These are phyloP conservation scores for Nymphalis urticae DNA, from an alignment of 2,888 invertebrate genomes.

Conservation along the genomic window DNA sequence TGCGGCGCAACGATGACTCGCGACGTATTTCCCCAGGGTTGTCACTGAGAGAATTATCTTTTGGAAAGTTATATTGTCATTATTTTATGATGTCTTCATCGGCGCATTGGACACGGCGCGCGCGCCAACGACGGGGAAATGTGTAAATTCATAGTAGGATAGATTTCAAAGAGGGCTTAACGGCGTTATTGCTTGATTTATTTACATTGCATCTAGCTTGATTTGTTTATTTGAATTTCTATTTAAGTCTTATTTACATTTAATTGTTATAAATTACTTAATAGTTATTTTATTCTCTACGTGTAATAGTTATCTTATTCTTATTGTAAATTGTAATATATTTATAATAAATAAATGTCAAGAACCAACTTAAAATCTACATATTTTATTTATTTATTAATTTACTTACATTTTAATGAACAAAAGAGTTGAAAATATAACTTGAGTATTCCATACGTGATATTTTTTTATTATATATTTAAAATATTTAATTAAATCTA, in stretches of 20 bases:
- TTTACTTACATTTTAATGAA: background rate
- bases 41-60: constrained; percentile 56
- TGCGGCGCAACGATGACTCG: constrained; percentile 14
- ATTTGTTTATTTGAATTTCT: constrained; percentile 27
- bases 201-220: constrained; percentile 35
- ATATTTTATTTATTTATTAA: background rate
- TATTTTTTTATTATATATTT: too few relatives aligned
- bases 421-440: too few relatives aligned
- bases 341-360: too few relatives aligned
- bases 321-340: background rate
- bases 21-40: constrained; percentile 51
- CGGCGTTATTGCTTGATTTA: constrained; percentile 47
- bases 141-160: constrained; percentile 52
- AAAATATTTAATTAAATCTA: too few relatives aligned
- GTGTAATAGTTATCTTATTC: background rate
- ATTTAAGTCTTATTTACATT: constrained; percentile 8
- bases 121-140: constrained; percentile 50
- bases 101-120: constrained; percentile 51
- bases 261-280: background rate
- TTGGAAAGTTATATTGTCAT: constrained; percentile 65
- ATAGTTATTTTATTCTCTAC: background rate
- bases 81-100: constrained; percentile 78
- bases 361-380: too few relatives aligned
- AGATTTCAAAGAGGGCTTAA: constrained; percentile 51
- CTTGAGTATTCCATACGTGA: too few relatives aligned